phyloP scores from a whole-genome alignment of 2,797 vertebrate species.

The Ispidina picta region DNA sequence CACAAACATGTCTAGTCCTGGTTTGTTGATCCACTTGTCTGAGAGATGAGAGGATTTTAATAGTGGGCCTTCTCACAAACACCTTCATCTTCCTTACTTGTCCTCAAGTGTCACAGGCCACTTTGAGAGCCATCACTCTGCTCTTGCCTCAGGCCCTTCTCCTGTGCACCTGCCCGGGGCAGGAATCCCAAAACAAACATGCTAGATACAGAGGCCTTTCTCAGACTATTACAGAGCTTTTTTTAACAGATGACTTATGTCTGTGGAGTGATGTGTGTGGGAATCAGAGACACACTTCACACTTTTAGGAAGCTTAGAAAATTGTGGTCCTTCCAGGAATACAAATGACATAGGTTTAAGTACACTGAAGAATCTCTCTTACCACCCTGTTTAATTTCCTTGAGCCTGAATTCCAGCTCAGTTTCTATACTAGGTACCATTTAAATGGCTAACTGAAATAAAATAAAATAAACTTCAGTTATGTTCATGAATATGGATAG shows the following conservation, averaged over 20 bases:
- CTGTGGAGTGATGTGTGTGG: neutral
- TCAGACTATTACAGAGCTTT: neutral
- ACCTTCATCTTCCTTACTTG: neutral
- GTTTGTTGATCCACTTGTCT: neutral
- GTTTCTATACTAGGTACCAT: neutral
- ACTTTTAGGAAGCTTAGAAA: conserved; percentile 44
- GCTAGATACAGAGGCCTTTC: neutral
- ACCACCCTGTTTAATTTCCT: neutral
- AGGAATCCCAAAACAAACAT: neutral
- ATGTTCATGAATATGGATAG: neutral
- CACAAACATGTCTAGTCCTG: neutral
- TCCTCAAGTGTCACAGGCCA: neutral
- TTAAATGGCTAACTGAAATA: conserved; percentile 13
- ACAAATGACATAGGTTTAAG: conserved; percentile 3
- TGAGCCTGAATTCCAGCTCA: neutral
- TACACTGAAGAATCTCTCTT: neutral
- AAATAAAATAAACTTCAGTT: neutral
- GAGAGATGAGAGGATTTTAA: neutral
- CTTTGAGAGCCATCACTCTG: neutral
- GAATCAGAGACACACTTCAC: conserved; percentile 48
- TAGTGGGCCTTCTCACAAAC: neutral
- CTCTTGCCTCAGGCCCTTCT: neutral
- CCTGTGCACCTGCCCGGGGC: neutral
- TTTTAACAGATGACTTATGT: conserved; percentile 31
- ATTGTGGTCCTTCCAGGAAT: conserved; percentile 47